Evolutionary conservation across 2,113 vertebrate species (phyloP), one percentile per base, ranked within the genome.

Genomic region (Lynx canadensis): DNA sequence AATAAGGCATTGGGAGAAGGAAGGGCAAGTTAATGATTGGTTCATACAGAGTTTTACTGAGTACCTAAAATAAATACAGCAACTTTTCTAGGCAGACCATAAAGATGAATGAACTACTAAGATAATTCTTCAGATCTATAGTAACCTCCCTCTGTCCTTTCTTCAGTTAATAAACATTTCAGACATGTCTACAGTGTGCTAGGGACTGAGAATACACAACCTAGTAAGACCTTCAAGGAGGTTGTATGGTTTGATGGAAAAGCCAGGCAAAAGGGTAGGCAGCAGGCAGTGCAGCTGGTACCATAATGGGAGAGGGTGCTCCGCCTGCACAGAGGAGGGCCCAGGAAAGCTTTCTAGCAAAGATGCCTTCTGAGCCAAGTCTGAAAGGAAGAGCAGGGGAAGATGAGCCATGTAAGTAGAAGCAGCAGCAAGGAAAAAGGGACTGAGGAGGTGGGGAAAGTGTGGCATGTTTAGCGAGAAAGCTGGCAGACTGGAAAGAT

Each of bases 121-220:
- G 36, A 21, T 68, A 73, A 48, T 57, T 7, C 69, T 95, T 29
- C 63, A 89, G 29, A 31, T 57, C 41, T 45, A 63, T 0, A 79
- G 38, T 76, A 52, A 25, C 48, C 25, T 76, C 33, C 13, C 31
- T 80, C 55, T 12, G 18, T 85, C 31, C 12, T 76, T 76, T 89
- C 81, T 82, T 92, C 33, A 83, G 55, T 73, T 93, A 93, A 80
- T 50, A 80, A 76, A 83, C 41, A 88, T 66, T 79, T 65, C 80
- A 94, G 71, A 73, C 12, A 85, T 38, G 12, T 18, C 69, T 52
- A 50, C 4, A 25, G 4, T 55, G 19, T 38, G 38, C 11, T 33
- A 71, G 7, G 14, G 29, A 74, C 81, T 48, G n/a, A 95, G 66
- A 97, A 69, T 41, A 74, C 12, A 80, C 36, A 84, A 45, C 21